These are phyloP conservation scores for Melipona beecheii DNA, from an alignment of 2,888 invertebrate genomes.

Conservation along the genomic window DNA sequence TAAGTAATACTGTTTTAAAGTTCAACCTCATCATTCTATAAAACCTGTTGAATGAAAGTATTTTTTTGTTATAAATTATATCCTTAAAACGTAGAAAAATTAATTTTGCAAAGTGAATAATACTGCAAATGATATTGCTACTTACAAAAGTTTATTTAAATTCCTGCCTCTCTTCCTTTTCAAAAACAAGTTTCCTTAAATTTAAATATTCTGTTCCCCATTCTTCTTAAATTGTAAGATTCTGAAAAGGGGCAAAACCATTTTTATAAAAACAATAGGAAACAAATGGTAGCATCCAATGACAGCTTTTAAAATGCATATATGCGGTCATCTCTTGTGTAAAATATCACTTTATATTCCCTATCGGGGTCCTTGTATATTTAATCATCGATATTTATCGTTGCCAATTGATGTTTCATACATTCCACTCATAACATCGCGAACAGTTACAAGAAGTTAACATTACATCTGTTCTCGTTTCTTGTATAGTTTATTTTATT, in stretches of 20 bases:
- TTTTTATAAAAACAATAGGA: background rate
- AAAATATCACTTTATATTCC: conserved; percentile 11
- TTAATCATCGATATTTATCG: conserved; percentile 37
- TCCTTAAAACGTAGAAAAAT: background rate
- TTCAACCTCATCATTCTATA: conserved; percentile 91
- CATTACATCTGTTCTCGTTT: conserved; percentile 10
- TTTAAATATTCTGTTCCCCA: conserved; percentile 5
- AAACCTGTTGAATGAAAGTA: conserved; percentile 75
- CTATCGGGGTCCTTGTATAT: conserved; percentile 10
- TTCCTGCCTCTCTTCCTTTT: conserved; percentile 4
- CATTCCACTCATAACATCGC: conserved; percentile 5
- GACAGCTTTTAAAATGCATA: conserved; percentile 15
- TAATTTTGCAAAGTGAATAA: background rate
- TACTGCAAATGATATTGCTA: background rate
- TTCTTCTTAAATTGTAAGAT: conserved; percentile 13
- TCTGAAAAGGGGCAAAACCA: background rate
- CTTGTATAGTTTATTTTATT: background rate
- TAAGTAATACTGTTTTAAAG: conserved; percentile 89
- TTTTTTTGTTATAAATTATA: background rate
- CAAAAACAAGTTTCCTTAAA: conserved; percentile 4
- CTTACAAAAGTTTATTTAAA: conserved; percentile 30
- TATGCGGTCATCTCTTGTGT: conserved; percentile 26
- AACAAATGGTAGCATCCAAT: conserved; percentile 3
- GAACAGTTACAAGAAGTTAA: background rate
- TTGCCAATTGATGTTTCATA: conserved; percentile 19